phyloP scores from a whole-genome alignment of 2,888 invertebrate species.

The Chrysomela aeneicollis region DNA sequence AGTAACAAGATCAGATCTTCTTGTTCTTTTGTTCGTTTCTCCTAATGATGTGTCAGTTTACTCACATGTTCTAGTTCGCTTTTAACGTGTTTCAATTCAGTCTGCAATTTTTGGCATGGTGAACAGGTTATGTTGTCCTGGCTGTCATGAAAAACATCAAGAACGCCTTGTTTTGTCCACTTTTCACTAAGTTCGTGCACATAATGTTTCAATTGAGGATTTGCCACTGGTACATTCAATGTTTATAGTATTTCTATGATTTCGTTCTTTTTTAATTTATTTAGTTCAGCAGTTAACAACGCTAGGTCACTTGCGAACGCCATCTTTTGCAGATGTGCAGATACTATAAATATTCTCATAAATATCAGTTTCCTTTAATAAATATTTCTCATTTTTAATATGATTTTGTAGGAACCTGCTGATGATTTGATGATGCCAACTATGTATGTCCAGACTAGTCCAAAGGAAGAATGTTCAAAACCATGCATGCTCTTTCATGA shows the following conservation, averaged over 20 bases:
- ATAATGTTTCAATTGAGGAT: slow-evolving; percentile 10
- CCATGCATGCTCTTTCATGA: too few relatives aligned
- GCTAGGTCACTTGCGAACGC: slow-evolving; percentile 2
- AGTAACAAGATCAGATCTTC: slow-evolving; percentile 4
- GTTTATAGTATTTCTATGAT: slow-evolving; percentile 6
- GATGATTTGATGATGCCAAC: too few relatives aligned
- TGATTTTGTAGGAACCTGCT: too few relatives aligned
- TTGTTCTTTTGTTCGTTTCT: background rate
- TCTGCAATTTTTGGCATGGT: slow-evolving; percentile 9
- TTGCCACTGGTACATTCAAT: background rate
- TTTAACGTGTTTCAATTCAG: slow-evolving; percentile 9
- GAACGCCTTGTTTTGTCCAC: background rate
- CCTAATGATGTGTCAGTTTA: slow-evolving; percentile 3
- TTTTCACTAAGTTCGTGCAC: slow-evolving; percentile 9
- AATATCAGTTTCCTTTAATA: too few relatives aligned
- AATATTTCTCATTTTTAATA: too few relatives aligned
- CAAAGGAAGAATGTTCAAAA: too few relatives aligned
- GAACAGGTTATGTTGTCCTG: slow-evolving; percentile 1
- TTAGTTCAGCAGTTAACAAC: slow-evolving; percentile 6
- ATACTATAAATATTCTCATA: too few relatives aligned
- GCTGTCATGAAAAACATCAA: background rate
- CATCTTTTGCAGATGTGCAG: too few relatives aligned
- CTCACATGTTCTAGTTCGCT: slow-evolving; percentile 15
- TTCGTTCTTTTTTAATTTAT: slow-evolving; percentile 13
- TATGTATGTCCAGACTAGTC: too few relatives aligned